Percentiles rank a stretch among this genome's conserved stretches.
These are phyloP conservation scores for Dicrurus megarhynchus DNA, from an alignment of 2,113 vertebrate genomes.

Conservation along the genomic window DNA sequence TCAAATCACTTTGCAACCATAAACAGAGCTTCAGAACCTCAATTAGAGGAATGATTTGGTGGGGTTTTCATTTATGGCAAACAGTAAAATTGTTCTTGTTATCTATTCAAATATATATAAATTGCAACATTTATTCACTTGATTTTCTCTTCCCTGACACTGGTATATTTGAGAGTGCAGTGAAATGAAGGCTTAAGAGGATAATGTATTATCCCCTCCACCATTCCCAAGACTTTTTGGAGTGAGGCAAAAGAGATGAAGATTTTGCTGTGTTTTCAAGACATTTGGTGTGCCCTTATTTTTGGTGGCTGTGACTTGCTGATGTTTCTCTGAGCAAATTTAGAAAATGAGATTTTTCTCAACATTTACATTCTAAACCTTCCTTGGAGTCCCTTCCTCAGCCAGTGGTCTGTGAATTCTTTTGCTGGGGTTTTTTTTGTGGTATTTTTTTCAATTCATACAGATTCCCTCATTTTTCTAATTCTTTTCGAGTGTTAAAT, in stretches of 20 bases:
- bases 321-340: not conserved
- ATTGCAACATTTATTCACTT: slow-evolving; percentile 29
- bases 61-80: slow-evolving; percentile 21
- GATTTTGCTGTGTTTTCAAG: not conserved
- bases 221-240: not conserved
- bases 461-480: not conserved
- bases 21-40: slow-evolving; percentile 50
- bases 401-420: not conserved
- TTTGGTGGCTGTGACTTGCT: not conserved
- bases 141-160: not conserved
- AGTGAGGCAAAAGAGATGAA: not conserved
- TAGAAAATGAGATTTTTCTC: not conserved
- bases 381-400: not conserved
- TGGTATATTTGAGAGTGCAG: not conserved
- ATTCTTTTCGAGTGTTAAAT: not conserved
- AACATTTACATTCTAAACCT: not conserved
- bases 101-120: slow-evolving; percentile 51
- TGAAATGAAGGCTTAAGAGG: not conserved
- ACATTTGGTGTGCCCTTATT: not conserved
- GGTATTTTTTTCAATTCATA: not conserved
- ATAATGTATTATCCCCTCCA: not conserved
- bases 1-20: slow-evolving; percentile 43
- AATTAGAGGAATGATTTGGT: slow-evolving; percentile 27
- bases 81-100: slow-evolving; percentile 56
- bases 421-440: not conserved